These are phyloP conservation scores for Coecobrya sp. DNA, from an alignment of 2,888 invertebrate genomes.

Conservation along the genomic window DNA sequence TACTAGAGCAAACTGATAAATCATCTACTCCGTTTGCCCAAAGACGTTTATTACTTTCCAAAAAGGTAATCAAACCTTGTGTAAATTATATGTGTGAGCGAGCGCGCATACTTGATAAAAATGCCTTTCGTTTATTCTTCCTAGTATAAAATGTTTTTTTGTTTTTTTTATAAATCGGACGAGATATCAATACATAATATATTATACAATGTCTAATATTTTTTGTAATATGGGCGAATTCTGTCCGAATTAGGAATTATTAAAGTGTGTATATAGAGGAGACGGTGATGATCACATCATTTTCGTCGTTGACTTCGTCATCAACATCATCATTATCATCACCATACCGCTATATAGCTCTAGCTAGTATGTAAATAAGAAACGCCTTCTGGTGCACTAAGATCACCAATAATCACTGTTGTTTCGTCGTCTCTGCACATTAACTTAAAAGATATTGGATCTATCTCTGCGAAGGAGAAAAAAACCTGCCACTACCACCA, in stretches of 20 bases:
- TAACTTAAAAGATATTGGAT: conserved; percentile 73
- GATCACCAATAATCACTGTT: conserved; percentile 83
- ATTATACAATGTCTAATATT: conserved; percentile 29
- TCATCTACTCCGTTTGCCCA: conserved; percentile 68
- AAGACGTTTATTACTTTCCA: conserved; percentile 82
- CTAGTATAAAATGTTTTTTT: conserved; percentile 16
- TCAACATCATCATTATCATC: conserved; percentile 43
- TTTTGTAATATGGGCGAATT: conserved; percentile 79
- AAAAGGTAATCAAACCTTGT: conserved; percentile 84
- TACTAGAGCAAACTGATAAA: conserved; percentile 76
- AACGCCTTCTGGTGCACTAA: conserved; percentile 82
- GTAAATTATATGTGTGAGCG: conserved; percentile 83
- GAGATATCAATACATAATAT: conserved; percentile 32
- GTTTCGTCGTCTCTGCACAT: conserved; percentile 68
- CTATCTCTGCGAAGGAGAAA: conserved; percentile 47
- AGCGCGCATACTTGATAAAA: background rate
- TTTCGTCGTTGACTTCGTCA: conserved; percentile 29
- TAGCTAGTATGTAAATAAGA: conserved; percentile 83
- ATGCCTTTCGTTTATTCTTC: background rate
- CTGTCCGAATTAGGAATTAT: conserved; percentile 84
- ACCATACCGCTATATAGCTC: conserved; percentile 60
- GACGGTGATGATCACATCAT: conserved; percentile 56
- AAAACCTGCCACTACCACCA: conserved; percentile 57
- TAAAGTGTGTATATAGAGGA: conserved; percentile 51
- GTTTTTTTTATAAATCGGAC: conserved; percentile 65